Evolutionary conservation across 1,140 invertebrate species (phyloP).

Genomic region (Diuraphis noxia): DNA sequence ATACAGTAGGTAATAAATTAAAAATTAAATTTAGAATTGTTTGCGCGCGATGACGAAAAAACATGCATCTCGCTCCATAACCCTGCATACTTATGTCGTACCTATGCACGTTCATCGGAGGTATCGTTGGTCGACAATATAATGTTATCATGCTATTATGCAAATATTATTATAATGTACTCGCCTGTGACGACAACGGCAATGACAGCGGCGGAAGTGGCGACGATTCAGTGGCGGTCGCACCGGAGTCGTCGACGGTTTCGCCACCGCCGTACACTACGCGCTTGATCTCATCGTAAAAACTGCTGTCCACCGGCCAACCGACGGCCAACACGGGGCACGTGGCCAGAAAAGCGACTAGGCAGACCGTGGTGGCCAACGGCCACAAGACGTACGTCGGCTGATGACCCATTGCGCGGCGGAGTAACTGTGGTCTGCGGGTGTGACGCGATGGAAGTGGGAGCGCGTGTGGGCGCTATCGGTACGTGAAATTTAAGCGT

Average conservation of each 20-base stretch:
- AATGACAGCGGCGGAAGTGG: background rate
- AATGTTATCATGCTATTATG: background rate
- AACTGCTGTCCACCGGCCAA: conserved; percentile 41
- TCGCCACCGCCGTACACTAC: conserved; percentile 28
- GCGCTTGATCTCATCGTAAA: conserved; percentile 38
- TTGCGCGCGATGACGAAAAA: no score
- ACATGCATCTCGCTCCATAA: no score
- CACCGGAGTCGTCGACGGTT: background rate
- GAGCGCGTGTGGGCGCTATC: background rate
- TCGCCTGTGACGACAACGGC: background rate
- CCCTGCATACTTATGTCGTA: no score
- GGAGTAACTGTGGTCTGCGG: background rate
- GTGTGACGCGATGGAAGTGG: background rate
- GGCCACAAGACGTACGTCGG: background rate
- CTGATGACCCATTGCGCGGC: conserved; percentile 9
- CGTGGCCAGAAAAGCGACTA: background rate
- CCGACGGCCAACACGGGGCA: background rate
- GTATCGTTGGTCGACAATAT: background rate
- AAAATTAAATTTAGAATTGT: no score
- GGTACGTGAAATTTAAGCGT: background rate
- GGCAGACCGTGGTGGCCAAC: background rate
- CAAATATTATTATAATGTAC: background rate
- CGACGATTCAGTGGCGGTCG: background rate
- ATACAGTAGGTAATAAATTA: no score
- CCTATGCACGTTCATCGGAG: background rate